Evolutionary conservation across 2,797 vertebrate genomes (phyloP), one percentile per base, ranked within the genome.

Genomic region (Anguilla pacifica): DNA sequence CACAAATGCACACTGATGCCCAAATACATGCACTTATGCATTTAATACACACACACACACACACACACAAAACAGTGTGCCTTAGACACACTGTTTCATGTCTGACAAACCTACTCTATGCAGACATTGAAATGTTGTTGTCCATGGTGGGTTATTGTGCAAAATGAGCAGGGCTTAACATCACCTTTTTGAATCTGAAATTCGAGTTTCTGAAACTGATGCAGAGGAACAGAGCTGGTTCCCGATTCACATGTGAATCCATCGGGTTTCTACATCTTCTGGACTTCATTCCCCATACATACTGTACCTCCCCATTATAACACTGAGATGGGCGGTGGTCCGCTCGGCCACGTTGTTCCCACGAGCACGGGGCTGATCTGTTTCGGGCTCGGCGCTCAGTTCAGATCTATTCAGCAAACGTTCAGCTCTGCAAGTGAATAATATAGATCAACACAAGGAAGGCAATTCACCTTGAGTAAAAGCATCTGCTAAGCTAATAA

Each of bases 161-260:
- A 5, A n/a, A n/a, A 57, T 64, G 61, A 4, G 19, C 22, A 46
- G 77, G 31, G 79, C 82, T 55, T 74, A 74, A 84, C 57, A 84
- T 74, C 67, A 35, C 25, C 1, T 72, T 64, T 87, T 74, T 84
- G 82, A 35, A 22, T 74, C 35, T 84, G 59, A 49, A 59, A 61
- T 83, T 82, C 15, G 10, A 83, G 59, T 87, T 72, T 57, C 64
- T n/a, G 64, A 72, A 46, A 35, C 28, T 84, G 49, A 49, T 57
- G n/a, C 28, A 25, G 0, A 7, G 5, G 49, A 72, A 43, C 28
- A 25, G 61, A 64, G 57, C 11, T 22, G 31, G 55, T 25, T 39
- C 79, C 7, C 43, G 61, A 49, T 28, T 70, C 31, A 39, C 81
- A 84, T 49, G 43, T n/a, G 51, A 11, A 43, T 1, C 86, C 46